Evolutionary conservation across 2,797 vertebrate species (phyloP).

Genomic region (Muscicapa striata): DNA sequence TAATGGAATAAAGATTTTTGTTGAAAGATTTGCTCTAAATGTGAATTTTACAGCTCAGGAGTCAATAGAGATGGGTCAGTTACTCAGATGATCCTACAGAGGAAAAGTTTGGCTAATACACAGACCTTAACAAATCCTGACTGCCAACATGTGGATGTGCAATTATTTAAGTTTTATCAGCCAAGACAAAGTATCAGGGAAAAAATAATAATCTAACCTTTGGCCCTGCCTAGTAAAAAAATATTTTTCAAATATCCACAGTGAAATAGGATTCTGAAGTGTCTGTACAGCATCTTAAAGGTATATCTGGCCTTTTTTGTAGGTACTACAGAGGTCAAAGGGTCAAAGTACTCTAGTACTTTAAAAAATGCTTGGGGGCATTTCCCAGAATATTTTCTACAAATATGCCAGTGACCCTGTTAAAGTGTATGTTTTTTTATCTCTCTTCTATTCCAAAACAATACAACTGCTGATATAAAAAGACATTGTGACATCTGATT

Average conservation of each 20-base stretch:
- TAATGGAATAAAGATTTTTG: neutral
- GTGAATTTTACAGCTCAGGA: neutral
- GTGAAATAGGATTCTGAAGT: neutral
- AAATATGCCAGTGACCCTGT: neutral
- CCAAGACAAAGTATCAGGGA: neutral
- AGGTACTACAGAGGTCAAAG: neutral
- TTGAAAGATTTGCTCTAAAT: neutral
- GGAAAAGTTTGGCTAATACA: neutral
- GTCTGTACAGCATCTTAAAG: neutral
- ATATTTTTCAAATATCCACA: neutral
- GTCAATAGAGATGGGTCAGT: neutral
- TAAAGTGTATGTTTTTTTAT: neutral
- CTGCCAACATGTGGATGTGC: neutral
- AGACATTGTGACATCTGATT: neutral
- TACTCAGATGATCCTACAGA: neutral
- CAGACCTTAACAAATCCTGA: neutral
- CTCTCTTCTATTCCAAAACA: neutral
- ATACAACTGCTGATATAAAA: neutral
- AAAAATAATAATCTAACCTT: neutral
- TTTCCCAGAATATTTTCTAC: neutral
- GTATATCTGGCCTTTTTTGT: neutral
- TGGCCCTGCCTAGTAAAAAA: neutral
- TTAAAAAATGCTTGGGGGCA: neutral
- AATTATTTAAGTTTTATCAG: neutral
- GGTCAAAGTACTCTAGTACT: neutral